Evolutionary conservation across 1,140 invertebrate species (phyloP), one percentile per base, ranked within the genome.

Genomic region (Ostrea denselamellosa): DNA sequence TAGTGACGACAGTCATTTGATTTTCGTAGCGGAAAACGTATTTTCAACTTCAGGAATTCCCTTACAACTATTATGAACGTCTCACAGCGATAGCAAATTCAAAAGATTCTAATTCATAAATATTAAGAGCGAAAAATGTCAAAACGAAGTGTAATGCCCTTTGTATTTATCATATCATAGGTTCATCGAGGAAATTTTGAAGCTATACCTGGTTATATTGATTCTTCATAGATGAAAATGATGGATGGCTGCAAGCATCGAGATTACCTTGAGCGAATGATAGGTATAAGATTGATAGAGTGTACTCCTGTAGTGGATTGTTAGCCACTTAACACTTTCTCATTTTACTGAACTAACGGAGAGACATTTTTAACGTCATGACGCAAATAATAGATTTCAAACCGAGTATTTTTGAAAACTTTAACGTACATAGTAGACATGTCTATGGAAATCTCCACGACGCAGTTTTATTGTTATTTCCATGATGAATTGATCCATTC

Each of bases 1-100:
- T 77, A 77, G 68, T 34, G 22, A 25, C 12, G 25, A 34, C 17
- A 28, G 25, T 77, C 28, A 17, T 34, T 77, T 77, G 68, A 77
- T 77, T 77, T 77, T 77, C 68, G 68, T 77, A 77, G 68, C 68
- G 28, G 68, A 44, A 77, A 28, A 77, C 7, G 28, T 77, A 34
- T 77, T 28, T 77, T 77, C 68, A 77, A 28, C 14, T 34, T 28
- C 9, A 25, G 28, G 28, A 77, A 28, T 77, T 12, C 12, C 25
- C 68, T 77, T 28, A 77, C 25, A 34, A 77, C 22, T 9, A 14
- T 28, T 77, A 34, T 10, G 28, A 28, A 62, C 56, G 19, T 19
- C 56, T 19, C 5, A 19, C 56, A 62, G 34, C 5, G 34, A 44
- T 62, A 62, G 7, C 56, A 5, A 62, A 19, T 7, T 19, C n/a